Evolutionary conservation across 2,888 invertebrate genomes (phyloP).

Genomic region (Campoletis raptor): DNA sequence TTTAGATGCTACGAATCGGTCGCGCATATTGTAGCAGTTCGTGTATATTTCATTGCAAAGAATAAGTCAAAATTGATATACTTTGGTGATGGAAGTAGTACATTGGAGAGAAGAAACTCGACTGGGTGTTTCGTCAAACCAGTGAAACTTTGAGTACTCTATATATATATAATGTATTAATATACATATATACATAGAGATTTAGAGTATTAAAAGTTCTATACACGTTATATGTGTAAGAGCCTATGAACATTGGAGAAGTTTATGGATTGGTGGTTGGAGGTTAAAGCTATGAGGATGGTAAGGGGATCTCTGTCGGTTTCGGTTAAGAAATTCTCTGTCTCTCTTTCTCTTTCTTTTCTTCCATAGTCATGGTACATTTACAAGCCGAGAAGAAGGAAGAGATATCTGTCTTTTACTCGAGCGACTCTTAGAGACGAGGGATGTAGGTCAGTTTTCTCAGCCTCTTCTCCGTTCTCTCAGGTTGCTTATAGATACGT

Average conservation of each 20-base stretch:
- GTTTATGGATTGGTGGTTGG: conserved; percentile 65
- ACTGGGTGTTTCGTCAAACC: conserved; percentile 34
- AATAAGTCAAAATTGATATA: neutral
- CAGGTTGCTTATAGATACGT: conserved; percentile 78
- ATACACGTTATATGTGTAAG: neutral
- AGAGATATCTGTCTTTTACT: conserved; percentile 45
- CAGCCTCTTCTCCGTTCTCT: conserved; percentile 70
- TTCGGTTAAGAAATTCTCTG: conserved; percentile 64
- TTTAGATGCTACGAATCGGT: conserved; percentile 16
- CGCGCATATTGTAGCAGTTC: neutral
- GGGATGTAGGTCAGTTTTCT: conserved; percentile 83
- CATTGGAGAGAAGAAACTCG: conserved; percentile 10
- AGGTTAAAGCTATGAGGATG: conserved; percentile 56
- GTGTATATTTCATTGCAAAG: conserved; percentile 12
- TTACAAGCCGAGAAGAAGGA: conserved; percentile 3
- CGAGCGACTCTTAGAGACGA: conserved; percentile 60
- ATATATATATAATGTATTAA: neutral
- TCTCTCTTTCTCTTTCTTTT: conserved; percentile 19
- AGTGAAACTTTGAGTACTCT: conserved; percentile 32
- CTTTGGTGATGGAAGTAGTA: neutral
- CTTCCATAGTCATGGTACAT: conserved; percentile 14
- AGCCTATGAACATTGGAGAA: conserved; percentile 43
- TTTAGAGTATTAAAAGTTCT: neutral
- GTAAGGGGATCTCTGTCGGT: conserved; percentile 54
- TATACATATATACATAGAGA: neutral